phyloP scores from a whole-genome alignment of 2,113 vertebrate species.

The Salvelinus sp. region DNA sequence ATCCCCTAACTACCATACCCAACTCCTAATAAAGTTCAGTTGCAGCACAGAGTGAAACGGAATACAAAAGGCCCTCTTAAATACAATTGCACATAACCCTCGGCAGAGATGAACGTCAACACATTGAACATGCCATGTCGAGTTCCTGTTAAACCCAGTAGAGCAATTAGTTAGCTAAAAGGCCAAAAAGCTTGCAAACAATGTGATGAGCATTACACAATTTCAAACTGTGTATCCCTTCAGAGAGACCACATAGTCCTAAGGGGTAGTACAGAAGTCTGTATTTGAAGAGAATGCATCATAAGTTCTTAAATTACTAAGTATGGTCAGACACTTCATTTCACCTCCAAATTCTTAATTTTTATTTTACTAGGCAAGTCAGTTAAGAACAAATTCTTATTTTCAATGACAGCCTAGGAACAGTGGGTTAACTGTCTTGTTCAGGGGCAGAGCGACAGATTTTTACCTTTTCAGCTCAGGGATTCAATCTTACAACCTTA shows the following conservation, averaged over 20 bases:
- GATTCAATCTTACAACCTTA: too few species aligned
- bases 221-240: constrained; percentile 13
- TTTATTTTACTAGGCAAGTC: too few species aligned
- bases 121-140: constrained; percentile 38
- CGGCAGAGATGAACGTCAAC: constrained; percentile 29
- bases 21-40: not conserved
- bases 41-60: not conserved
- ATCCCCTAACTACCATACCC: not conserved
- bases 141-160: constrained; percentile 42
- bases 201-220: constrained; percentile 26
- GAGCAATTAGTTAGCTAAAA: constrained; percentile 37
- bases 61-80: not conserved
- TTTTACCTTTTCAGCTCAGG: too few species aligned
- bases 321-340: constrained; percentile 17
- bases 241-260: not conserved
- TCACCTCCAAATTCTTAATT: not conserved
- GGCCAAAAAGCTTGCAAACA: constrained; percentile 34
- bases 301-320: not conserved
- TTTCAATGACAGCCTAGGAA: too few species aligned
- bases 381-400: too few species aligned
- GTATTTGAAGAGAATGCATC: too few species aligned
- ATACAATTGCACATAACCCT: constrained; percentile 18
- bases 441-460: too few species aligned
- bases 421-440: too few species aligned
- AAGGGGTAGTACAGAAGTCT: not conserved